Conservation (phyloP, 1,140 invertebrate species). For the Oryzaephilus surinamensis region DNA sequence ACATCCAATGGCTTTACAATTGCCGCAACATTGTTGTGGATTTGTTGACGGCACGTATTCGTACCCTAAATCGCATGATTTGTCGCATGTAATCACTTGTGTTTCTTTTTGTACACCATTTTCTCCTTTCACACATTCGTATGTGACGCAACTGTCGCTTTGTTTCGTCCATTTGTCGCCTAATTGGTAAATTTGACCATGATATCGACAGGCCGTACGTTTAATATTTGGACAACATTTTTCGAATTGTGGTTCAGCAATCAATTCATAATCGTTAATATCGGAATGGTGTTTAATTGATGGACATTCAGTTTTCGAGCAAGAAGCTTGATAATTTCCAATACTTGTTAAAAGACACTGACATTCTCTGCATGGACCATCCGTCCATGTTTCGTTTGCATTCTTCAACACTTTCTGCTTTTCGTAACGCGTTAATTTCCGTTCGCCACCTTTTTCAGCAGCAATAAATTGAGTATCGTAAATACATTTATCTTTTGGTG, state of each 20-base stretch:
- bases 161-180: constrained; percentile 47
- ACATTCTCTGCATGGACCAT: constrained; percentile 57
- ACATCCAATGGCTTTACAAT: constrained; percentile 48
- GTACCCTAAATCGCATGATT: constrained; percentile 32
- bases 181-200: constrained; percentile 36
- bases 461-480: constrained; percentile 46
- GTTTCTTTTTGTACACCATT: constrained; percentile 38
- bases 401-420: constrained; percentile 38
- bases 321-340: constrained; percentile 24
- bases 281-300: constrained; percentile 29
- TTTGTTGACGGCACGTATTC: constrained; percentile 33
- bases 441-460: constrained; percentile 42
- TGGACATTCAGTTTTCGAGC: constrained; percentile 33
- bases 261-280: constrained; percentile 41
- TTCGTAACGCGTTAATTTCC: constrained; percentile 30
- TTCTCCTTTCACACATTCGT: constrained; percentile 38
- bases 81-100: constrained; percentile 24
- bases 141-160: constrained; percentile 42
- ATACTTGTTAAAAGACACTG: constrained; percentile 36
- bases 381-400: constrained; percentile 50
- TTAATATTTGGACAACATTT: constrained; percentile 51
- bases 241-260: constrained; percentile 37
- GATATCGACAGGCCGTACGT: constrained; percentile 48
- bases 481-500: constrained; percentile 58
- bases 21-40: constrained; percentile 49